Conservation (phyloP, 2,888 invertebrate species). For the Phyllotreta cruciferae region DNA sequence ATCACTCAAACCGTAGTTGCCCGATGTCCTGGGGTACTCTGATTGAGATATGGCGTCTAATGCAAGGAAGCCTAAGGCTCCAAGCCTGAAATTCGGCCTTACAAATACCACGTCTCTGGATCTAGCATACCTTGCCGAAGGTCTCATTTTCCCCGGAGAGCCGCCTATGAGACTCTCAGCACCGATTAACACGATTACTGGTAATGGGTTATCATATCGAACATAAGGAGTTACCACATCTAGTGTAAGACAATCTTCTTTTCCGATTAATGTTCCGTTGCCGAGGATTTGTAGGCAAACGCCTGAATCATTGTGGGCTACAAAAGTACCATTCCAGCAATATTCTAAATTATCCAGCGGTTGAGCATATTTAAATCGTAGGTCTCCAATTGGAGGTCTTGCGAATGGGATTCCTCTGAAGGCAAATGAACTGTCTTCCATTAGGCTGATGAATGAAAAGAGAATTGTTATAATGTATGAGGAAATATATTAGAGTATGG, state of each 20-base stretch:
- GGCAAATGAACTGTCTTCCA: constrained; percentile 78
- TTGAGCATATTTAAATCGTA: constrained; percentile 75
- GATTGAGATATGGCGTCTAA: constrained; percentile 72
- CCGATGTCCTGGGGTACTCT: constrained; percentile 77
- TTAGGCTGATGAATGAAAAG: constrained; percentile 60
- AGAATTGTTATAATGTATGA: not conserved
- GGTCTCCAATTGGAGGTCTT: constrained; percentile 71
- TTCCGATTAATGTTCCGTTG: constrained; percentile 71
- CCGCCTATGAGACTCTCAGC: constrained; percentile 81
- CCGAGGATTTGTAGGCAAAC: constrained; percentile 75
- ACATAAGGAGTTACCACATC: constrained; percentile 85
- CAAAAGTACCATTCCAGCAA: constrained; percentile 81
- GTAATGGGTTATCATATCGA: constrained; percentile 77
- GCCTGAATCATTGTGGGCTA: constrained; percentile 71
- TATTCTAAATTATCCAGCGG: constrained; percentile 71
- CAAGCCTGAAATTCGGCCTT: constrained; percentile 79
- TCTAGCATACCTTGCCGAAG: constrained; percentile 78
- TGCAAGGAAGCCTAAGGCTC: constrained; percentile 76
- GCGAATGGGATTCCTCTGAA: constrained; percentile 87
- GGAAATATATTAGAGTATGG: constrained; percentile 1
- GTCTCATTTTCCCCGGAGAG: constrained; percentile 74
- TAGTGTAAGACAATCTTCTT: constrained; percentile 83
- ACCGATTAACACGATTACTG: constrained; percentile 84
- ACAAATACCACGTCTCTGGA: constrained; percentile 84
- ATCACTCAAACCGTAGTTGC: constrained; percentile 87